Evolutionary conservation across 1,140 invertebrate genomes (phyloP).

Genomic region (Bemisia tabaci): DNA sequence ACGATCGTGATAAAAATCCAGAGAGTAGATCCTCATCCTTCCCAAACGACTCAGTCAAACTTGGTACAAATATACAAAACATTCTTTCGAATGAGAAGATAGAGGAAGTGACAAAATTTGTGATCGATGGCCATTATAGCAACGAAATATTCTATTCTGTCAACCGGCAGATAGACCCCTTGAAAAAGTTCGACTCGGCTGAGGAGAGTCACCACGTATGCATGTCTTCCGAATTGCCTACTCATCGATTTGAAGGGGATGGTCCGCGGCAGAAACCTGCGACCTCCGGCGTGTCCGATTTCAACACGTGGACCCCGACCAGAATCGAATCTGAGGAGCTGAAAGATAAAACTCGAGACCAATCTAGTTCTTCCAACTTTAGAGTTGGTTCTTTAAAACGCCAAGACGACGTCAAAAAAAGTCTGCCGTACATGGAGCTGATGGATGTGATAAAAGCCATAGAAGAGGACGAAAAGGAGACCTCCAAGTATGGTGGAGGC

Average conservation of each 20-base stretch:
- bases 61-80: too few species aligned
- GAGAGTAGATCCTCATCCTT: not conserved
- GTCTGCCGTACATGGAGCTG: constrained; percentile 21
- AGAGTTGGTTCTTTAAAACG: not conserved
- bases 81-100: not conserved
- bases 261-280: not conserved
- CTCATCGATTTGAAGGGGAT: not conserved
- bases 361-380: not conserved
- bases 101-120: not conserved
- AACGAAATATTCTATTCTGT: not conserved
- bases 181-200: too few species aligned
- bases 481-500: constrained; percentile 1
- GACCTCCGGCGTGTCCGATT: not conserved
- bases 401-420: not conserved
- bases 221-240: not conserved
- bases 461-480: constrained; percentile 23
- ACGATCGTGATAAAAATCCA: not conserved
- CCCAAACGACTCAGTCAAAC: not conserved
- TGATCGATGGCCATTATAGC: not conserved
- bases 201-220: not conserved
- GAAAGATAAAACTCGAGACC: not conserved
- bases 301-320: not conserved
- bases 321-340: not conserved
- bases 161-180: not conserved
- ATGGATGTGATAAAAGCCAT: constrained; percentile 21